phyloP scores from a whole-genome alignment of 2,797 vertebrate species.

The Hylomyscus alleni region DNA sequence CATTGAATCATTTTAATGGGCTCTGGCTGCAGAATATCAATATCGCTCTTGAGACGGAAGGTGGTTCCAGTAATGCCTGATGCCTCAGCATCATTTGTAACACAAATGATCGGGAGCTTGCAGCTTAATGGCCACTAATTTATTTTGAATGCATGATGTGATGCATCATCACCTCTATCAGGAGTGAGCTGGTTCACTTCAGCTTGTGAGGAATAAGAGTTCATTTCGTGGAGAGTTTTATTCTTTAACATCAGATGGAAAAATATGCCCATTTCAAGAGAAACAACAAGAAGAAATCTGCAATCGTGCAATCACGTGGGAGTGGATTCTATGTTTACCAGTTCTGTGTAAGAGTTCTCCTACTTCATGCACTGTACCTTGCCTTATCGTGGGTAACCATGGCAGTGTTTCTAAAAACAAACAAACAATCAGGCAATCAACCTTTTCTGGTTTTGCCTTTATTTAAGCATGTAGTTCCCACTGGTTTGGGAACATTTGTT shows the following conservation, averaged over 20 bases:
- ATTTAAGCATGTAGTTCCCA: constrained; percentile 23
- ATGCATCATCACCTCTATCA: constrained; percentile 79
- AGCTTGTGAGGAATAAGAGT: constrained; percentile 51
- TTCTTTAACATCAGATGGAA: constrained; percentile 65
- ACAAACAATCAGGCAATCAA: background rate
- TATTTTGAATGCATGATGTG: constrained; percentile 86
- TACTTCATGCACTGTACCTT: background rate
- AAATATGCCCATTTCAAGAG: constrained; percentile 60
- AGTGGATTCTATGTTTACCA: constrained; percentile 5
- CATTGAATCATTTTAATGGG: constrained; percentile 79
- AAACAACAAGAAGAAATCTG: background rate
- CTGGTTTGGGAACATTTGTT: background rate
- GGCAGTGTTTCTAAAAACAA: background rate
- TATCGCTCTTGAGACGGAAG: constrained; percentile 77
- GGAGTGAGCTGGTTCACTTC: constrained; percentile 72
- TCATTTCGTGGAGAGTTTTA: constrained; percentile 66
- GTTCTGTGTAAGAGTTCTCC: constrained; percentile 36
- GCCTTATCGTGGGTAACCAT: background rate
- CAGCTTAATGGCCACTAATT: constrained; percentile 84
- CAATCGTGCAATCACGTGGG: background rate
- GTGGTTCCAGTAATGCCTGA: constrained; percentile 73
- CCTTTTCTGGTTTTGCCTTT: background rate
- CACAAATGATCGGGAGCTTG: constrained; percentile 78
- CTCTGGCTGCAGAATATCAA: constrained; percentile 78
- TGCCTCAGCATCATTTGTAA: constrained; percentile 77